These are phyloP conservation scores for Myotis planiceps DNA, from an alignment of 2,797 vertebrate species.

Conservation along the genomic window DNA sequence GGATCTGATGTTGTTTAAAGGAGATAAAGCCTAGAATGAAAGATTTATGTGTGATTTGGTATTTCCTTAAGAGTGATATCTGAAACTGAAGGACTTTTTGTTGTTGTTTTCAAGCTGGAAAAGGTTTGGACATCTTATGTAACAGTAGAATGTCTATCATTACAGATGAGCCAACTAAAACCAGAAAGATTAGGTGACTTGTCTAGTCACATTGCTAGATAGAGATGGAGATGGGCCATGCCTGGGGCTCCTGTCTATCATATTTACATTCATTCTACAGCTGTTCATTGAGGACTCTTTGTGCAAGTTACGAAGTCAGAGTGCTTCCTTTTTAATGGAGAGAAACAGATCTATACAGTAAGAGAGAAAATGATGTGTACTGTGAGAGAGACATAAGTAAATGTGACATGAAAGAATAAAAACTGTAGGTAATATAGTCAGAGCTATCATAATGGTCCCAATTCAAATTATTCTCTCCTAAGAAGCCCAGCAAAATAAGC, in stretches of 20 bases:
- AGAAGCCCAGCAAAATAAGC: background rate
- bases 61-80: constrained; percentile 43
- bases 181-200: background rate
- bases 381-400: background rate
- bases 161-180: background rate
- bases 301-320: background rate
- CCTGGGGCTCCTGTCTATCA: background rate
- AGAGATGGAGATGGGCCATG: background rate
- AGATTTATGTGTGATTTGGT: constrained; percentile 57
- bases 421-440: background rate
- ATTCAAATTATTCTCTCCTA: background rate
- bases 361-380: background rate
- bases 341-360: background rate
- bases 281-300: background rate
- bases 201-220: accelerated
- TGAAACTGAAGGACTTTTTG: background rate
- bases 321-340: background rate
- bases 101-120: background rate
- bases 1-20: constrained; percentile 10
- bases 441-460: background rate
- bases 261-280: background rate
- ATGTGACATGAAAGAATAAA: background rate
- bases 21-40: constrained; percentile 25
- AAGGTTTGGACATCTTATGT: background rate
- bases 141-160: background rate